phyloP scores from a whole-genome alignment of 2,888 invertebrate species.

The Nezara viridula region DNA sequence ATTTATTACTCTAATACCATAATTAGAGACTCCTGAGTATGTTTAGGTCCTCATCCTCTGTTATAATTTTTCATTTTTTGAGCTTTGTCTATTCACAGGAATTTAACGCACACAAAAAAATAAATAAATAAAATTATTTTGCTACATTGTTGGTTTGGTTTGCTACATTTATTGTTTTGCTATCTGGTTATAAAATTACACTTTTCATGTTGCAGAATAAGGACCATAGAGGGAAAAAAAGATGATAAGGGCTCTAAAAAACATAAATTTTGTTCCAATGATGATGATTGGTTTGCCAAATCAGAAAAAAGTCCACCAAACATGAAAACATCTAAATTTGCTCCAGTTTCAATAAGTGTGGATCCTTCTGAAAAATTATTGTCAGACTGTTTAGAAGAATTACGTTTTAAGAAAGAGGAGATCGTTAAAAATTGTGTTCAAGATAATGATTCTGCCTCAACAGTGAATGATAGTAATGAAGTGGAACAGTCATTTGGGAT shows the following conservation, averaged over 20 bases:
- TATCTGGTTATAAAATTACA: not conserved
- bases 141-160: no score
- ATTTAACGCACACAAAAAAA: no score
- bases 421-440: not conserved
- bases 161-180: no score
- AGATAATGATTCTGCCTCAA: slow-evolving; percentile 13
- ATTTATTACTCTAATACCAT: no score
- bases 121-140: no score
- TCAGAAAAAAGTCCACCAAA: not conserved
- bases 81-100: no score
- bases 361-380: slow-evolving; percentile 4
- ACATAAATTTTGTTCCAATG: not conserved
- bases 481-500: not conserved
- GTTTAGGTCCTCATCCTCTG: no score
- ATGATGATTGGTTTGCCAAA: not conserved
- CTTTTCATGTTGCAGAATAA: not conserved
- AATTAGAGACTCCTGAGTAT: no score
- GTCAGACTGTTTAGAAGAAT: slow-evolving; percentile 2
- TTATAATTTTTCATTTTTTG: no score
- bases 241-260: not conserved
- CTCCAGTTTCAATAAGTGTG: not conserved
- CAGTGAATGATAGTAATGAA: not conserved
- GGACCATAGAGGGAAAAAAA: not conserved
- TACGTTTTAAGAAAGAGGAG: not conserved
- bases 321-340: not conserved